Evolutionary conservation across 2,888 invertebrate genomes (phyloP).

Genomic region (Leptinotarsa juncta): DNA sequence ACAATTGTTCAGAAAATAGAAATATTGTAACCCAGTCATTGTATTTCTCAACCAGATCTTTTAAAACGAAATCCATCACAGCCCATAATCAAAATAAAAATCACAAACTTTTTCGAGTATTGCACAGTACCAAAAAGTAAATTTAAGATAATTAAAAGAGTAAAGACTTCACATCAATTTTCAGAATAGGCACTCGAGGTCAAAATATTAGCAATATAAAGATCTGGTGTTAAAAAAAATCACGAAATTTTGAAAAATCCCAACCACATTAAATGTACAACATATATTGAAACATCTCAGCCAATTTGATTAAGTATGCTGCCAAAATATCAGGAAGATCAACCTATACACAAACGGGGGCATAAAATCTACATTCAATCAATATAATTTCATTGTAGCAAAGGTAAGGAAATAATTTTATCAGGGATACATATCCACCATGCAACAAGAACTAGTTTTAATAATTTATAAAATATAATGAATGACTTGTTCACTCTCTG

Average conservation of each 20-base stretch:
- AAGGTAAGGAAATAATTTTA: neutral
- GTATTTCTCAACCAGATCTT: slow-evolving; percentile 19
- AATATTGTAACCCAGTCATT: neutral
- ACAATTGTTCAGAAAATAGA: neutral
- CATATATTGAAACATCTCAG: neutral
- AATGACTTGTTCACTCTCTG: too few relatives aligned
- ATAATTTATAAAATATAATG: too few relatives aligned
- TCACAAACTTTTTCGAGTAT: slow-evolving; percentile 2
- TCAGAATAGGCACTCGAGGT: neutral
- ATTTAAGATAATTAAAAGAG: neutral
- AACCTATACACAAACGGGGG: neutral
- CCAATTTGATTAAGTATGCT: slow-evolving; percentile 23
- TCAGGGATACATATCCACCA: too few relatives aligned
- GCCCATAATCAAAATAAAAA: slow-evolving; percentile 5
- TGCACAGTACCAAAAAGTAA: slow-evolving; percentile 4
- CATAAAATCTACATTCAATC: slow-evolving; percentile 4
- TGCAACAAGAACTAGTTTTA: too few relatives aligned
- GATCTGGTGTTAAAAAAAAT: slow-evolving; percentile 20
- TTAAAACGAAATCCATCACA: slow-evolving; percentile 11
- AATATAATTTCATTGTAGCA: slow-evolving; percentile 1
- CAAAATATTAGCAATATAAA: neutral
- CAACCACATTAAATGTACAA: too few relatives aligned
- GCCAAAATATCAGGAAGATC: slow-evolving; percentile 16
- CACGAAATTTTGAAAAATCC: slow-evolving; percentile 11
- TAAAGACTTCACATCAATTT: neutral